These are phyloP conservation scores for Copsychus sechellarum DNA, from an alignment of 2,113 vertebrate genomes.

Conservation along the genomic window DNA sequence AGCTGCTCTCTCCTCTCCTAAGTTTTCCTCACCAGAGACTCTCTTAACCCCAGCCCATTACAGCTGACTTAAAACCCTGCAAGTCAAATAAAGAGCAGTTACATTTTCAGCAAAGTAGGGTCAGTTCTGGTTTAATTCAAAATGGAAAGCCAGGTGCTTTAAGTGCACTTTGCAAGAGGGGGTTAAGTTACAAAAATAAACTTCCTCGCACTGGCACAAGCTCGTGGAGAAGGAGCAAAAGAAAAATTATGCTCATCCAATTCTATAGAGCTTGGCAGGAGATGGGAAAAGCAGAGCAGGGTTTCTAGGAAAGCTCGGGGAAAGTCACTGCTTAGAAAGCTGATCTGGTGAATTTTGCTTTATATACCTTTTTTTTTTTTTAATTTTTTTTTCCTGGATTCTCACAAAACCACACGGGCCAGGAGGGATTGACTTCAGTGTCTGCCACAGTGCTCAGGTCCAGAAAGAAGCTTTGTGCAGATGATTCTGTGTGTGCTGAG, in stretches of 20 bases:
- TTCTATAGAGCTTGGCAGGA: slow-evolving; percentile 52
- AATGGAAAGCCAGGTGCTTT: slow-evolving; percentile 37
- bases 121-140: background rate
- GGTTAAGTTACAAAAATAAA: slow-evolving; percentile 65
- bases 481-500: background rate
- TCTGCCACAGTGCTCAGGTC: background rate
- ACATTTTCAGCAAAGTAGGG: background rate
- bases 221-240: background rate
- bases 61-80: background rate
- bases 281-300: slow-evolving; percentile 60
- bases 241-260: slow-evolving; percentile 46
- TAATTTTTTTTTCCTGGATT: background rate
- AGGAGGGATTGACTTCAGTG: slow-evolving; percentile 33
- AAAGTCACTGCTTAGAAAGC: slow-evolving; percentile 56
- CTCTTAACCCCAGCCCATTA: background rate
- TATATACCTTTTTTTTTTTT: background rate
- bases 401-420: background rate
- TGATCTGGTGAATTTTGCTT: slow-evolving; percentile 40
- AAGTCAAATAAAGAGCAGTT: slow-evolving; percentile 19
- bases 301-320: slow-evolving; percentile 60
- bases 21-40: background rate
- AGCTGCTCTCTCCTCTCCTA: background rate
- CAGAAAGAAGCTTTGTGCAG: slow-evolving; percentile 1
- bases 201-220: background rate
- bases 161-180: slow-evolving; percentile 40